Evolutionary conservation across 1,140 invertebrate genomes (phyloP), one percentile per base, ranked within the genome.

Genomic region (Cherax quadricarinatus): DNA sequence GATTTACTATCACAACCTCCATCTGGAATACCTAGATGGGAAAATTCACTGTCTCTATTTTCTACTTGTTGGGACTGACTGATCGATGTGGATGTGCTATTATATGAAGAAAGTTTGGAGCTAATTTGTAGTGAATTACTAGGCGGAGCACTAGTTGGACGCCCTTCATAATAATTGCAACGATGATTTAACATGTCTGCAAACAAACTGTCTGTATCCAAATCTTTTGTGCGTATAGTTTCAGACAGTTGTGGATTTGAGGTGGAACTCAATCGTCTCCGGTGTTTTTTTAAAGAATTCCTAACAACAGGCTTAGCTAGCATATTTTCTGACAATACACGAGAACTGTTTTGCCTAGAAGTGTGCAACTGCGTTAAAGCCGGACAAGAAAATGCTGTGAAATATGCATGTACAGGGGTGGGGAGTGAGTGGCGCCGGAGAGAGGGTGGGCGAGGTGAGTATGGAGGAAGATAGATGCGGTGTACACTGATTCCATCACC

Each of bases 311-410:
- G 21, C 14, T 49, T 48, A 7, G 49, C 30, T 48, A 62, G 51
- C 21, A 62, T 57, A 24, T 70, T 86, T 21, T 91, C 84, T 5
- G 41, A 48, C 9, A 60, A 21, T 24, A 24, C 48, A 16, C 9
- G 41, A 12, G 30, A 53, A 70, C 4, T 66, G 14, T 18, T 86
- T 10, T 51, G 12, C 24, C 66, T 79, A 49, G 3, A 82, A 41
- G 75, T 14, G 3, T 91, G 84, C 6, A 91, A 66, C 62, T 86
- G 66, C 14, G 84, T 86, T 18, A 91, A 41, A n/a, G 90, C 84
- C 16, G 90, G 90, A 70, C 90, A 91, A n/a, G 90, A 91, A 51
- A 91, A 91, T 4, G 90, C 90, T 10, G 84, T 91, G 30, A 91
- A 91, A 60, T 87, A 91, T 30, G 90, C 84, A 18, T 87, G 90